Evolutionary conservation across 2,797 vertebrate species (phyloP), one percentile per base, ranked within the genome.

Genomic region (Podarcis lilfordi): DNA sequence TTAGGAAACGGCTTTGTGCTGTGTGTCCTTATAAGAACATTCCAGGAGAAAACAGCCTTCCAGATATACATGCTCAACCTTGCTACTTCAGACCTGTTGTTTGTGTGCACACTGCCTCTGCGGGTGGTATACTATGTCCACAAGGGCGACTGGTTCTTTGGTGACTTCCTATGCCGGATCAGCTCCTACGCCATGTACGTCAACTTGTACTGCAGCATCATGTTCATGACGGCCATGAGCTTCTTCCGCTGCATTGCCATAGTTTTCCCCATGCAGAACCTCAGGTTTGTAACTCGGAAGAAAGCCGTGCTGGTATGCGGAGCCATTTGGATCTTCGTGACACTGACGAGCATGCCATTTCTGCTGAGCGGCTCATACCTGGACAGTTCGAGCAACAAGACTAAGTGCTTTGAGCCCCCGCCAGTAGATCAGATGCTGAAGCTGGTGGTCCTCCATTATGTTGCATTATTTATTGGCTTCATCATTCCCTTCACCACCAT

Each of bases 151-250:
- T 99, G 99, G 99, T 87, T 97, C 87, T 97, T 97, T 19, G 97
- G 98, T 0, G 98, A 98, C 76, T 96, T 99, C 78, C 93, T 99
- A 0, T 99, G 99, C 90, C 97, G 98, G 69, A 55, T 99, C 91
- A 98, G 97, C 69, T 98, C 98, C 5, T 99, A 98, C 0, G 84
- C 98, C 0, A 96, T 99, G 76, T 99, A 99, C 0, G 98, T 99
- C n/a, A 99, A 99, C 96, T 97, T 99, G 88, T 99, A 99, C 72
- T 98, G 98, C 93, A 99, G 98, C 91, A 98, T 99, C 86, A 98
- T 98, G 74, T 98, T 99, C 95, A 98, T 99, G 98, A 98, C 98
- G 0, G 98, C 98, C 13, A 99, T 99, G 98, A 99, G 98, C 50
- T 94, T 99, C 94, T 98, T 98, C 1, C 98, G 99, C 1, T 99